A percentile compares a stretch with the other conserved stretches of the same genome.
Evolutionary conservation across 2,797 vertebrate species (phyloP).

Genomic region (Acrossocheilus wenchowensis): DNA sequence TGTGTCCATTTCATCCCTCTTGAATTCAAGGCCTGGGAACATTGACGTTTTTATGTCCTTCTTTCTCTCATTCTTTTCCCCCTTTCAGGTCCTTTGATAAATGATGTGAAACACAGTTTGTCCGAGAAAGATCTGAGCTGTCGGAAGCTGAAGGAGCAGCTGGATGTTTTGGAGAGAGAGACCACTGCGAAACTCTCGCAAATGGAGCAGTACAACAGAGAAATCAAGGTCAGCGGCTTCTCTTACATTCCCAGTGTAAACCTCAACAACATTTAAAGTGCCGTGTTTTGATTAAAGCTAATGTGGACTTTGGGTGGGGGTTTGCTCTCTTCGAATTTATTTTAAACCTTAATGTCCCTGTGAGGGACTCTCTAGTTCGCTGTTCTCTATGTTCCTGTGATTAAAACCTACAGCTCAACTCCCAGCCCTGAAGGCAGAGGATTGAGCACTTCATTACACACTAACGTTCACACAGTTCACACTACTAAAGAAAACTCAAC

Average conservation of each 20-base stretch:
- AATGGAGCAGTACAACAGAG: conserved; percentile 89
- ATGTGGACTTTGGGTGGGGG: neutral
- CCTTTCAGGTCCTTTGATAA: conserved; percentile 74
- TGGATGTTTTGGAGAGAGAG: conserved; percentile 90
- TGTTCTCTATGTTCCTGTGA: conserved; percentile 35
- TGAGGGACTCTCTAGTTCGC: conserved; percentile 7
- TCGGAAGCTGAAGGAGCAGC: conserved; percentile 87
- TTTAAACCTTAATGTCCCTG: conserved; percentile 36
- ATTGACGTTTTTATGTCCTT: neutral
- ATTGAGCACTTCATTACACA: neutral
- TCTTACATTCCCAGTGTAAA: neutral
- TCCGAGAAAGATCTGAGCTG: conserved; percentile 86
- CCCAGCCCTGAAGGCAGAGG: conserved; percentile 24
- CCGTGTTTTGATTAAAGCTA: conserved; percentile 14
- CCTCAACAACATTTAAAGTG: conserved; percentile 13
- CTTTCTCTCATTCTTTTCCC: neutral
- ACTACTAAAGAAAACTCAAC: conserved; percentile 9
- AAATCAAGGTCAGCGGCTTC: conserved; percentile 83
- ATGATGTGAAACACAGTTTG: conserved; percentile 78
- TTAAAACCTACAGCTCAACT: conserved; percentile 36
- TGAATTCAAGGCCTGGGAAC: neutral
- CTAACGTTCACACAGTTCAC: conserved; percentile 17
- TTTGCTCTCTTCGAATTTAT: neutral
- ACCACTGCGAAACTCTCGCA: conserved; percentile 89
- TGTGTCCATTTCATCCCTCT: conserved; percentile 17